Evolutionary conservation across 2,888 invertebrate genomes (phyloP).

Genomic region (Cosmorhoe ocellata): DNA sequence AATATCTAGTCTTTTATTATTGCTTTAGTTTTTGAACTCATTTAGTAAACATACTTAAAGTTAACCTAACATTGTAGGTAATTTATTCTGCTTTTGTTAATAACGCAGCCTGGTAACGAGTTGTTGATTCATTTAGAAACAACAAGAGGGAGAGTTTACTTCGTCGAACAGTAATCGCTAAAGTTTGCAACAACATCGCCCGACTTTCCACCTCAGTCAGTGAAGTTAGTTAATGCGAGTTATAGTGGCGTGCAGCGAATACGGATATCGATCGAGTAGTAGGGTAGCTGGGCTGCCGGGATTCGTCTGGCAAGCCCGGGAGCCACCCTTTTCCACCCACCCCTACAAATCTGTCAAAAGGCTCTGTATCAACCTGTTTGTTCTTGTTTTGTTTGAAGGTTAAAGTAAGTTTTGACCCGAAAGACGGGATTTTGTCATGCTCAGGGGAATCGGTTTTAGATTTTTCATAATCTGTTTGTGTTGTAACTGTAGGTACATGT

Average conservation of each 20-base stretch:
- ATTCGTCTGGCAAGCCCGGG: constrained; percentile 74
- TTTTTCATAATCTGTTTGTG: neutral
- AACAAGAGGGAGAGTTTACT: constrained; percentile 59
- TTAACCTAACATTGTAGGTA: constrained; percentile 19
- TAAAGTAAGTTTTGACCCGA: constrained; percentile 72
- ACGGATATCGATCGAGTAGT: constrained; percentile 78
- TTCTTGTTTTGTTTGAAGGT: constrained; percentile 81
- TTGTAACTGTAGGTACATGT: constrained; percentile 12
- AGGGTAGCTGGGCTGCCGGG: constrained; percentile 71
- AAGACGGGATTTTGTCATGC: constrained; percentile 42
- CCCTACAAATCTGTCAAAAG: constrained; percentile 51
- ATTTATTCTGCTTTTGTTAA: constrained; percentile 29
- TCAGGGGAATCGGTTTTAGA: constrained; percentile 28
- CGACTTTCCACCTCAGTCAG: constrained; percentile 72
- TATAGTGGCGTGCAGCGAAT: constrained; percentile 72
- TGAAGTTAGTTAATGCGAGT: constrained; percentile 75
- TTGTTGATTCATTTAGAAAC: constrained; percentile 65
- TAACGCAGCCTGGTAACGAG: constrained; percentile 40
- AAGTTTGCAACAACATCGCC: constrained; percentile 77
- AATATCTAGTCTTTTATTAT: neutral
- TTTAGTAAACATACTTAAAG: constrained; percentile 7
- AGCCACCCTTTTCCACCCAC: constrained; percentile 47
- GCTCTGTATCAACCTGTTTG: constrained; percentile 70
- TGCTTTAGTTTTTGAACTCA: constrained; percentile 7
- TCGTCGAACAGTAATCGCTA: constrained; percentile 68